Evolutionary conservation across 2,797 vertebrate species (phyloP).

Genomic region (Prionace glauca): DNA sequence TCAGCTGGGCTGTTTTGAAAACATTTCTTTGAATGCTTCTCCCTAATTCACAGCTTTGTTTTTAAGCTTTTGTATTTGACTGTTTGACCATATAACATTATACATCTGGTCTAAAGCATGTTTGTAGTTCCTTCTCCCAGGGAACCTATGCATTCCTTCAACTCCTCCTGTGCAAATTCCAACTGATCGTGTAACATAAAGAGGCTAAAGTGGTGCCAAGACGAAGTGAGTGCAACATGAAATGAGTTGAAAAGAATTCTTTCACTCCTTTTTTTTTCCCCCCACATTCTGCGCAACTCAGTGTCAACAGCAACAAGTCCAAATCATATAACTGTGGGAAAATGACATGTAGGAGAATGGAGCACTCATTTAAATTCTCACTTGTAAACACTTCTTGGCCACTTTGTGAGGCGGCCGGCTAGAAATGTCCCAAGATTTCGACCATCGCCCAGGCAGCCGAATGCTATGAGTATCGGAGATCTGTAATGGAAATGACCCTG

Average conservation of each 20-base stretch:
- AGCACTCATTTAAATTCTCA: slow-evolving; percentile 72
- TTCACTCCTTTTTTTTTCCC: slow-evolving; percentile 56
- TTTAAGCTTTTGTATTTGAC: slow-evolving; percentile 91
- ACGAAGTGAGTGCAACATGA: slow-evolving; percentile 53
- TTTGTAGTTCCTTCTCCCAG: slow-evolving; percentile 81
- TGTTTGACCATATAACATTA: slow-evolving; percentile 99
- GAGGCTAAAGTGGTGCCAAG: slow-evolving; percentile 66
- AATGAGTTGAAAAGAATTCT: slow-evolving; percentile 67
- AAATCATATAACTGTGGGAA: slow-evolving; percentile 60
- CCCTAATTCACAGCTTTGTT: slow-evolving; percentile 95
- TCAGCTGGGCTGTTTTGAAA: slow-evolving; percentile 98
- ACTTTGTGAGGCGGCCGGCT: slow-evolving; percentile 1
- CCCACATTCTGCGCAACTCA: slow-evolving; percentile 41
- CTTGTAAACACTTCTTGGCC: slow-evolving; percentile 38
- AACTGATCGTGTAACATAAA: slow-evolving; percentile 81
- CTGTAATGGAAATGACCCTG: neutral
- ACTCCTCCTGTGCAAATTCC: slow-evolving; percentile 77
- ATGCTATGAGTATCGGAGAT: neutral
- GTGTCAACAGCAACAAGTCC: slow-evolving; percentile 51
- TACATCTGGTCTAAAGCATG: slow-evolving; percentile 98
- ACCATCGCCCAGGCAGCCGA: neutral
- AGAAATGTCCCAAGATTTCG: neutral
- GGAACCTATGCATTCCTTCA: slow-evolving; percentile 68
- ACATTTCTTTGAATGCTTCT: slow-evolving; percentile 91
- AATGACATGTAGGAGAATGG: slow-evolving; percentile 67